phyloP scores from a whole-genome alignment of 1,140 invertebrate species.

The Eriosoma lanigerum region DNA sequence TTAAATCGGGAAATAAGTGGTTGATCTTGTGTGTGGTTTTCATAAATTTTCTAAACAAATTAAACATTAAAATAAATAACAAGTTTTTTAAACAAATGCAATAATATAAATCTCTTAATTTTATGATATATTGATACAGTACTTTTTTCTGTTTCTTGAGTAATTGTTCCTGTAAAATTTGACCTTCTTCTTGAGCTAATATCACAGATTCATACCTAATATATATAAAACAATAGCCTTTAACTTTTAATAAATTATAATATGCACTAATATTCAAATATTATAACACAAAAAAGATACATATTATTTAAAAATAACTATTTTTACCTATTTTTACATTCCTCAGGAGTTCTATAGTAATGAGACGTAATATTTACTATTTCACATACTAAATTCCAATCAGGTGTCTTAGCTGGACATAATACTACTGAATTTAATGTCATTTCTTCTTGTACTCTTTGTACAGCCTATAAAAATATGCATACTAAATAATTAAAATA shows the following conservation, averaged over 20 bases:
- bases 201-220: slow-evolving; percentile 73
- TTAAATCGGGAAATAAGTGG: slow-evolving; percentile 34
- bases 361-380: slow-evolving; percentile 80
- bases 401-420: slow-evolving; percentile 82
- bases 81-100: too few relatives aligned
- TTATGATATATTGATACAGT: slow-evolving; percentile 62
- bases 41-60: slow-evolving; percentile 49
- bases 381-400: slow-evolving; percentile 95
- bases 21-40: slow-evolving; percentile 24
- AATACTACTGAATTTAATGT: slow-evolving; percentile 76
- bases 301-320: not conserved
- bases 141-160: slow-evolving; percentile 82
- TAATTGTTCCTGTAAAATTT: slow-evolving; percentile 72
- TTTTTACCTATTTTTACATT: slow-evolving; percentile 74
- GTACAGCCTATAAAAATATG: slow-evolving; percentile 68
- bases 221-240: not conserved
- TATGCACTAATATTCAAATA: not conserved
- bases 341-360: slow-evolving; percentile 82
- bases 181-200: slow-evolving; percentile 83
- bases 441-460: slow-evolving; percentile 78
- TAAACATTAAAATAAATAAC: slow-evolving; percentile 12
- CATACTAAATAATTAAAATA: not conserved
- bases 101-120: too few relatives aligned
- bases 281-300: too few relatives aligned
- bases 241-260: too few relatives aligned